Conservation (phyloP, 2,888 invertebrate genomes). For the Eristalinus aeneus region DNA sequence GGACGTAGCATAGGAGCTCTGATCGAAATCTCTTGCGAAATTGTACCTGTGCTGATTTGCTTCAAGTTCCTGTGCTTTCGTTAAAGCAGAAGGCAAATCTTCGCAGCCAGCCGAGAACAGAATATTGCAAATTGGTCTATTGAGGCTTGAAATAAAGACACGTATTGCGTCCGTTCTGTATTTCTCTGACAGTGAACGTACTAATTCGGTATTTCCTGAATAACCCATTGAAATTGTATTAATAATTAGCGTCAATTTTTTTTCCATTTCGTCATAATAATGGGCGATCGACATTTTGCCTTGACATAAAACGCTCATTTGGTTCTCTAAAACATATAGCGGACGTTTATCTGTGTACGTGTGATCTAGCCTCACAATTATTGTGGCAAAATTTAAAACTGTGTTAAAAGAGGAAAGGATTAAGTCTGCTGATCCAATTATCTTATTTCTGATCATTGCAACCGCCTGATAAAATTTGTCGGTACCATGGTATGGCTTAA, state of each 20-base stretch:
- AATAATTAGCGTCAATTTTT: no score
- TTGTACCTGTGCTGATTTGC: slow-evolving; percentile 1
- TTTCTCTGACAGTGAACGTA: no score
- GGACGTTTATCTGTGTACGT: neutral
- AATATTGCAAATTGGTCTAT: neutral
- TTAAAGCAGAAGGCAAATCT: neutral
- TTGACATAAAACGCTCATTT: neutral
- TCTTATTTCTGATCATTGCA: no score
- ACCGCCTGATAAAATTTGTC: neutral
- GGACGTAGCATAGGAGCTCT: neutral
- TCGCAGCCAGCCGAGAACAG: neutral
- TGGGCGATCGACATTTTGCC: neutral
- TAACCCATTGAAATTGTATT: neutral
- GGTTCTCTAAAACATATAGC: neutral
- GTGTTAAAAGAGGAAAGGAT: neutral
- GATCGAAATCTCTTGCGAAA: neutral
- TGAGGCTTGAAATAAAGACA: neutral
- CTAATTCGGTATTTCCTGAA: neutral
- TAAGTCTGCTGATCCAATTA: neutral
- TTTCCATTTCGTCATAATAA: neutral
- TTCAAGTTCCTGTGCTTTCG: neutral
- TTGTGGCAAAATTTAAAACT: neutral
- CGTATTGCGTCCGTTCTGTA: neutral
- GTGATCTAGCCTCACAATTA: neutral
- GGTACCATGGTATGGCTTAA: neutral